Evolutionary conservation across 2,113 vertebrate genomes (phyloP), one percentile per base, ranked within the genome.

Genomic region (Phyllostomus hastatus): DNA sequence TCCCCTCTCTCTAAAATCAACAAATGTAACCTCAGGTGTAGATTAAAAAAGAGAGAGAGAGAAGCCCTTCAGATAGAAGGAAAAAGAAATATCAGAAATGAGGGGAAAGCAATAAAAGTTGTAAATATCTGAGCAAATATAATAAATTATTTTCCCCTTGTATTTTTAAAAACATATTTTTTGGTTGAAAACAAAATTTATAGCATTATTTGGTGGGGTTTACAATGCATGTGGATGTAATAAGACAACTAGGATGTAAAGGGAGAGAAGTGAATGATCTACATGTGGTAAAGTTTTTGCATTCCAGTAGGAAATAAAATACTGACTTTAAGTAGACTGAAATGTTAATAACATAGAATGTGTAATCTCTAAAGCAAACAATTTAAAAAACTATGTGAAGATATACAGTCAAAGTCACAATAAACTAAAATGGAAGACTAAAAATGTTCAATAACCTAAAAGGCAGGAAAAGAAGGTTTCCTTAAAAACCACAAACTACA

Each of bases 401-500:
- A 59, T 38, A 69, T 20, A 64, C 2, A 69, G 88, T 79, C 24
- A 67, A 88, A 80, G 22, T 67, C 35, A 78, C 10, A 85, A 86
- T 88, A 59, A 86, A 90, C 81, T 90, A 82, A 96, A 92, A 87
- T 81, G 43, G 16, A 84, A 94, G 10, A 80, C 11, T 59, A 88
- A 80, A 96, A 93, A 70, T 31, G 26, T 84, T 88, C 54, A 80
- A 84, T 83, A 91, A 88, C 33, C 46, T 66, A 88, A 91, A 88
- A 79, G 52, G 5, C n/a, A 61, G 43, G 48, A 54, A 70, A 46
- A 82, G 73, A 76, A 90, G 64, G 10, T 46, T 87, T 96, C 43
- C 14, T 69, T 19, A 70, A 85, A 89, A 92, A 31, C n/a, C 5
- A 38, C 16, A 94, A 83, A 43, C 17, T 46, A 64, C 3, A 35